Evolutionary conservation across 1,140 invertebrate genomes (phyloP).

Genomic region (Megalonaias nervosa): DNA sequence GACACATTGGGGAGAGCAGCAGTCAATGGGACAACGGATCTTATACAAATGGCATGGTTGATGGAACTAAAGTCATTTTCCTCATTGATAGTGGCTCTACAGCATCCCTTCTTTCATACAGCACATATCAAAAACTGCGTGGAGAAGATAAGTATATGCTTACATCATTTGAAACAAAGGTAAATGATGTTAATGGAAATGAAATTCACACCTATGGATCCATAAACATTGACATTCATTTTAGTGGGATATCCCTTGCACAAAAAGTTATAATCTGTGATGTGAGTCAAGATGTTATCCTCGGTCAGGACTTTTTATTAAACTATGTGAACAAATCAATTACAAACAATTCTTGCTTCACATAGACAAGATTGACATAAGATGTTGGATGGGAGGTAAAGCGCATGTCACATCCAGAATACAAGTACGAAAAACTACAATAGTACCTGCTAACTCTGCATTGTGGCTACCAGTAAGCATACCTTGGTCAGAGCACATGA

Average conservation of each 20-base stretch:
- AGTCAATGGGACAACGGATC: constrained; percentile 10
- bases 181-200: constrained; percentile 5
- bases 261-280: constrained; percentile 22
- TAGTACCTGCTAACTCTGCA: no score
- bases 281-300: constrained; percentile 15
- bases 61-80: neutral
- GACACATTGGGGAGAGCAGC: neutral
- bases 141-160: neutral
- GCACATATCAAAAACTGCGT: neutral
- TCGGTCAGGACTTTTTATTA: constrained; percentile 26
- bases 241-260: neutral
- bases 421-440: no score
- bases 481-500: no score
- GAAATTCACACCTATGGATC: constrained; percentile 1
- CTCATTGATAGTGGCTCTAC: constrained; percentile 19
- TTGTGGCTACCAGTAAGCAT: no score
- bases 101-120: constrained; percentile 5
- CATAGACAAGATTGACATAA: constrained; percentile 5
- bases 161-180: neutral
- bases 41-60: constrained; percentile 2
- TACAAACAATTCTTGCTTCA: no score
- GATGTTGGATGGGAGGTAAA: constrained; percentile 16
- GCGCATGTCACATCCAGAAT: neutral
- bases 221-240: neutral
- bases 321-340: constrained; percentile 10